phyloP scores from a whole-genome alignment of 2,888 invertebrate genomes.

The Tanytarsus gracilentus region DNA sequence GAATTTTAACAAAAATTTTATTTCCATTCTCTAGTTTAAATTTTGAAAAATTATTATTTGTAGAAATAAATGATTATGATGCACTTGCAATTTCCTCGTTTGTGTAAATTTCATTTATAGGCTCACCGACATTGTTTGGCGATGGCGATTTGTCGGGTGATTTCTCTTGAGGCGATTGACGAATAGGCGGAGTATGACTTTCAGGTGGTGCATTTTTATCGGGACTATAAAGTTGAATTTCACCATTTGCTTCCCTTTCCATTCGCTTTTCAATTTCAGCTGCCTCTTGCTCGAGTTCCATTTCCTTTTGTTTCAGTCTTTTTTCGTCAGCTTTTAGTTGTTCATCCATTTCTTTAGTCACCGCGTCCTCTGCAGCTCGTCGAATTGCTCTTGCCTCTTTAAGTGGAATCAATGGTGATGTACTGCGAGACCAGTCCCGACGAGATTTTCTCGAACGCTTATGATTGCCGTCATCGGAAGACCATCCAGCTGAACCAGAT shows the following conservation, averaged over 20 bases:
- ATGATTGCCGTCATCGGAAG: constrained; percentile 28
- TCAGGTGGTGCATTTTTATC: neutral
- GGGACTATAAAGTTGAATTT: neutral
- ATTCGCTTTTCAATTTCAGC: neutral
- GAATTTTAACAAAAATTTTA: too few species aligned
- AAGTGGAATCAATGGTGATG: neutral
- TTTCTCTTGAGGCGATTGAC: too few species aligned
- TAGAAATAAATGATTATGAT: too few species aligned
- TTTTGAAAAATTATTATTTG: too few species aligned
- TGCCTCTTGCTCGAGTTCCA: neutral
- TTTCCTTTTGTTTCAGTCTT: neutral
- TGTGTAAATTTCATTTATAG: too few species aligned
- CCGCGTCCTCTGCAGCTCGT: constrained; percentile 37
- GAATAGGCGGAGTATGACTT: too few species aligned
- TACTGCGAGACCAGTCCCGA: constrained; percentile 9
- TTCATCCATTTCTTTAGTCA: constrained; percentile 38
- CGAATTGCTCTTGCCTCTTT: constrained; percentile 41
- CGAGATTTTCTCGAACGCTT: constrained; percentile 33
- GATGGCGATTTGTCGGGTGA: too few species aligned
- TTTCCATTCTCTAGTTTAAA: too few species aligned
- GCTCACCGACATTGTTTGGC: too few species aligned
- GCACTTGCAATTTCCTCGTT: too few species aligned
- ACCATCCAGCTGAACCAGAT: constrained; percentile 23
- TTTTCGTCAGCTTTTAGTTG: constrained; percentile 29
- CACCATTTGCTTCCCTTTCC: neutral